Percentiles rank a stretch among this genome's conserved stretches.
Conservation (phyloP, 2,113 vertebrate genomes). For the Boleophthalmus pectinirostris region DNA sequence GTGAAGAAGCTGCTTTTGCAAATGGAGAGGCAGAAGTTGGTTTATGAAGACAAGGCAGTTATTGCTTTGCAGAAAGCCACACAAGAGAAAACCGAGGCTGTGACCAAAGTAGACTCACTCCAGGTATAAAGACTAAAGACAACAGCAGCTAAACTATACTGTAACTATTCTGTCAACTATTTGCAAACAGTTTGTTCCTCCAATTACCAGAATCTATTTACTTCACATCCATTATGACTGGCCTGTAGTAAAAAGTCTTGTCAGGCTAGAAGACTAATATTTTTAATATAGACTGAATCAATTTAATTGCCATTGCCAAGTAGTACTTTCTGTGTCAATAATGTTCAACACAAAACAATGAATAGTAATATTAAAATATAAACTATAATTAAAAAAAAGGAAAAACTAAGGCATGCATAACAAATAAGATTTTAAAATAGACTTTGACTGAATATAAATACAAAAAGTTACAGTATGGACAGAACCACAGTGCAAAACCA, state of each 20-base stretch:
- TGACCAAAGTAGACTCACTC: slow-evolving; percentile 79
- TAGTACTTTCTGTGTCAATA: no score
- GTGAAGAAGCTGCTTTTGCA: slow-evolving; percentile 84
- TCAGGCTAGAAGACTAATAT: neutral
- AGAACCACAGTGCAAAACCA: no score
- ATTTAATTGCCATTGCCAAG: no score
- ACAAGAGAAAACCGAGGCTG: slow-evolving; percentile 82
- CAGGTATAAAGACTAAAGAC: slow-evolving; percentile 75
- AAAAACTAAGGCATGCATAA: no score
- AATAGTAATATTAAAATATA: no score
- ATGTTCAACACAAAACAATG: no score
- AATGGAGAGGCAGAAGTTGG: slow-evolving; percentile 90
- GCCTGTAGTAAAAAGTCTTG: neutral
- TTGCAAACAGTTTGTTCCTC: neutral
- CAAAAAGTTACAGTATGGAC: no score
- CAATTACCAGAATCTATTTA: neutral
- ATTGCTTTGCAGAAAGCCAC: slow-evolving; percentile 84
- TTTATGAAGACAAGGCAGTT: slow-evolving; percentile 86
- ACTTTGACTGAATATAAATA: no score
- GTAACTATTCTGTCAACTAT: neutral
- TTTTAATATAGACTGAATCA: no score
- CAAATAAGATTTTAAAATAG: no score
- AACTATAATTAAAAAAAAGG: no score
- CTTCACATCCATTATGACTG: neutral
- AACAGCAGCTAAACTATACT: neutral